Percentiles rank a stretch among this genome's conserved stretches.
phyloP scores from a whole-genome alignment of 2,797 vertebrate genomes.

The Orientallactaga sibirica region DNA sequence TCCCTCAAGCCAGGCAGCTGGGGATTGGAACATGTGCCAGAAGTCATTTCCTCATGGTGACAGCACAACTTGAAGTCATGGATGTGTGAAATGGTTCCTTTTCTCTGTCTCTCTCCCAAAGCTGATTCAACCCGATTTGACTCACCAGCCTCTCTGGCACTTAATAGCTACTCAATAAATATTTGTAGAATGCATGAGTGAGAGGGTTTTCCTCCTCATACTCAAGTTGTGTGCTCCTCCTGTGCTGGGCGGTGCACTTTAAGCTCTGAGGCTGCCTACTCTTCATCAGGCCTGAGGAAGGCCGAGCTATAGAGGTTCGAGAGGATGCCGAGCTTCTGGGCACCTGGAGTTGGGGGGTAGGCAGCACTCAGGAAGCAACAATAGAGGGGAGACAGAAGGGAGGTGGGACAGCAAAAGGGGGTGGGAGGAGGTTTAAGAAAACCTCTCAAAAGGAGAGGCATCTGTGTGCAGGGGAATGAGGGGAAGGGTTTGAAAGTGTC shows the following conservation, averaged over 20 bases:
- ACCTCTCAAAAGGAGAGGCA: neutral
- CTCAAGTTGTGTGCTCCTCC: neutral
- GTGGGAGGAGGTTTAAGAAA: neutral
- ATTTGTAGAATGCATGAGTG: constrained; percentile 79
- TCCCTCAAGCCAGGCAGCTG: neutral
- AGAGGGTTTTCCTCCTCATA: neutral
- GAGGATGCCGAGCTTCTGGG: neutral
- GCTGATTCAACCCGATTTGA: neutral
- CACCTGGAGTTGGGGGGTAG: neutral
- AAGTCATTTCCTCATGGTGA: neutral
- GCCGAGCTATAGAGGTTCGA: neutral
- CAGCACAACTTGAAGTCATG: neutral
- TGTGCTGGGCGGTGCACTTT: neutral
- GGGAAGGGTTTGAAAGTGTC: neutral
- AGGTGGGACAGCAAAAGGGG: neutral
- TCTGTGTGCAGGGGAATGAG: fast-evolving
- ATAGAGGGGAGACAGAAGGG: neutral
- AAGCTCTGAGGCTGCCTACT: neutral
- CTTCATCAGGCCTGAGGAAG: neutral
- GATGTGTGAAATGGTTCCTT: neutral
- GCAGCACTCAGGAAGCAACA: neutral
- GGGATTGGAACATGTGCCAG: neutral
- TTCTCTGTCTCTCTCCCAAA: neutral
- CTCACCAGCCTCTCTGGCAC: neutral
- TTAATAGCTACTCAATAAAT: constrained; percentile 79